Percentiles rank a stretch among this genome's conserved stretches.
Conservation (phyloP, 1,140 invertebrate genomes). For the Leptopilina boulardi region DNA sequence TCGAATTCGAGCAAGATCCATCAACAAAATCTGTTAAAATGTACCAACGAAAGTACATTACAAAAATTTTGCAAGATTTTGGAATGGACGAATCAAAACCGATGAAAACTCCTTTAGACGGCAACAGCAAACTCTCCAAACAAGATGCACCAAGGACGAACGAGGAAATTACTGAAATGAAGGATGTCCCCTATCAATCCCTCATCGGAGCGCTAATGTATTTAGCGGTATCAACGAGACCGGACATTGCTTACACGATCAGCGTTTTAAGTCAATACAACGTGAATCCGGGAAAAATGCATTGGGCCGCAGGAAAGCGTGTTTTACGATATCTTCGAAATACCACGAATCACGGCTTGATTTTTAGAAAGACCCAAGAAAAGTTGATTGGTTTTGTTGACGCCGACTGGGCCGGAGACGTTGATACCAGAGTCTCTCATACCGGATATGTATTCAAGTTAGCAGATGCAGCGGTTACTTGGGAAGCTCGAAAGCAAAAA, state of each 20-base stretch:
- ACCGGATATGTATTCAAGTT: conserved; percentile 32
- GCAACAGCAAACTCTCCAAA: background rate
- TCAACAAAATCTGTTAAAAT: background rate
- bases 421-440: background rate
- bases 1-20: background rate
- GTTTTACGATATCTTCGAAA: background rate
- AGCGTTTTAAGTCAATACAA: background rate
- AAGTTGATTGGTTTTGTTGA: background rate
- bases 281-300: background rate
- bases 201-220: background rate
- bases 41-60: background rate
- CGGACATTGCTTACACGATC: background rate
- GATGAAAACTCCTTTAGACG: background rate
- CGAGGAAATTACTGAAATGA: background rate
- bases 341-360: background rate
- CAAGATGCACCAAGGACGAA: background rate
- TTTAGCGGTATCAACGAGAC: background rate
- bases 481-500: conserved; percentile 35
- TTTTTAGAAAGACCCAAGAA: background rate
- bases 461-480: background rate
- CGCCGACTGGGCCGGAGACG: background rate
- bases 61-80: background rate
- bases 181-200: background rate
- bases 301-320: background rate
- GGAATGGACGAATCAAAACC: background rate